Percentiles rank a stretch among this genome's conserved stretches.
Conservation (phyloP, 2,888 invertebrate species). For the Coremacera marginata region DNA sequence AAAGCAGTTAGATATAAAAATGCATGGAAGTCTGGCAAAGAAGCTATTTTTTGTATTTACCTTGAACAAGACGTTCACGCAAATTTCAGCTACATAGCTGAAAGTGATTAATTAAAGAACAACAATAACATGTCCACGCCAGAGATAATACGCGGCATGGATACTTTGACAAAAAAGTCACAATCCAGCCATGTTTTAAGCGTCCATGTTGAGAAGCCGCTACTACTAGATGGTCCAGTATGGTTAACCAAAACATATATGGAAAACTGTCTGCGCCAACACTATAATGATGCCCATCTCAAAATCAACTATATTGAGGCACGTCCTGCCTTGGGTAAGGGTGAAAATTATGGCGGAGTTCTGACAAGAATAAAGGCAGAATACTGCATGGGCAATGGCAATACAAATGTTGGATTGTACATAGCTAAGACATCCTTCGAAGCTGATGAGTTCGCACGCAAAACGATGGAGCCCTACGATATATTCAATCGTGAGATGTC, state of each 20-base stretch:
- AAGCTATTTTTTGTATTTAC: neutral
- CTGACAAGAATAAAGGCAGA: slow-evolving; percentile 55
- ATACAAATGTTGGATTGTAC: slow-evolving; percentile 39
- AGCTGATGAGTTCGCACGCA: slow-evolving; percentile 58
- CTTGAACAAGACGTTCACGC: neutral
- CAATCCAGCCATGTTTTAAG: neutral
- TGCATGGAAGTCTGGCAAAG: neutral
- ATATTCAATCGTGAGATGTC: slow-evolving; percentile 66
- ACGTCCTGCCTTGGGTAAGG: slow-evolving; percentile 60
- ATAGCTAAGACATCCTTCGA: slow-evolving; percentile 64
- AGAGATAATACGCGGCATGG: neutral
- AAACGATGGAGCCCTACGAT: slow-evolving; percentile 62
- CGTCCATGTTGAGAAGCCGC: neutral
- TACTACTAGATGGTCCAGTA: slow-evolving; percentile 53
- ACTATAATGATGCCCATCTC: slow-evolving; percentile 54
- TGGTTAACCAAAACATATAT: slow-evolving; percentile 63
- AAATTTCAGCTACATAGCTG: neutral
- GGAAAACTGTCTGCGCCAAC: slow-evolving; percentile 51
- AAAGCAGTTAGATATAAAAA: slow-evolving; percentile 26
- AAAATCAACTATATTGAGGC: slow-evolving; percentile 50
- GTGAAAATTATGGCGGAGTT: slow-evolving; percentile 65
- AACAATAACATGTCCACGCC: slow-evolving; percentile 13
- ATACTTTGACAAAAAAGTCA: neutral
- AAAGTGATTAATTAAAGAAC: neutral
- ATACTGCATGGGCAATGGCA: slow-evolving; percentile 47